Evolutionary conservation across 2,888 invertebrate species (phyloP).

Genomic region (Yponomeuta cagnagella): DNA sequence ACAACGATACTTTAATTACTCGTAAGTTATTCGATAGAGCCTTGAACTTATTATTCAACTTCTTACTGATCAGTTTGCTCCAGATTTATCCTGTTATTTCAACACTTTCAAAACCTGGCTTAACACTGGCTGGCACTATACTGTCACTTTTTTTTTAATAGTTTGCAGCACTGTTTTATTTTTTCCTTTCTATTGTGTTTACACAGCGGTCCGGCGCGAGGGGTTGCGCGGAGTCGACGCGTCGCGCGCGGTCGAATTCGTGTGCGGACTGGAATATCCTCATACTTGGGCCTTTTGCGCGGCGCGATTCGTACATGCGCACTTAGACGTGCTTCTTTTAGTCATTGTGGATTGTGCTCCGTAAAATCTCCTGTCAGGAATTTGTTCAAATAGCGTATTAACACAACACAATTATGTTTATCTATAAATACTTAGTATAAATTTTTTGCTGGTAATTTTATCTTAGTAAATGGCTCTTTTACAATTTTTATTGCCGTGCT

Average conservation of each 20-base stretch:
- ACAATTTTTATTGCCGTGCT: too few relatives aligned
- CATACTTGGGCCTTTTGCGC: constrained; percentile 34
- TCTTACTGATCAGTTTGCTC: neutral
- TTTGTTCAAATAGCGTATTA: neutral
- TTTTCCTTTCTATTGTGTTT: constrained; percentile 36
- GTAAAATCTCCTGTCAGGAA: neutral
- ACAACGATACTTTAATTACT: too few relatives aligned
- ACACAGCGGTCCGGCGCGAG: constrained; percentile 36
- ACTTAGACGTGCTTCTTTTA: constrained; percentile 30
- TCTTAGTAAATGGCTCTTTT: too few relatives aligned
- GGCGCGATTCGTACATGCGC: constrained; percentile 59
- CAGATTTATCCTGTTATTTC: neutral
- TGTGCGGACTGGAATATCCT: constrained; percentile 48
- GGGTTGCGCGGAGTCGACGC: constrained; percentile 29
- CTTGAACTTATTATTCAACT: neutral
- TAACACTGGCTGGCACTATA: neutral
- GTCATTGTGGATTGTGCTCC: neutral
- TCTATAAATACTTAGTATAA: too few relatives aligned
- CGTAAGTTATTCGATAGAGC: neutral
- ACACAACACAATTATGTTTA: too few relatives aligned
- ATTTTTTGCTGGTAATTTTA: too few relatives aligned
- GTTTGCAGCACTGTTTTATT: constrained; percentile 32
- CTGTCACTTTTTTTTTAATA: constrained; percentile 11
- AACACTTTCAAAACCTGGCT: neutral
- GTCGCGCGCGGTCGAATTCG: constrained; percentile 39